Evolutionary conservation across 2,113 vertebrate species (phyloP).

Genomic region (Zapornia atra): DNA sequence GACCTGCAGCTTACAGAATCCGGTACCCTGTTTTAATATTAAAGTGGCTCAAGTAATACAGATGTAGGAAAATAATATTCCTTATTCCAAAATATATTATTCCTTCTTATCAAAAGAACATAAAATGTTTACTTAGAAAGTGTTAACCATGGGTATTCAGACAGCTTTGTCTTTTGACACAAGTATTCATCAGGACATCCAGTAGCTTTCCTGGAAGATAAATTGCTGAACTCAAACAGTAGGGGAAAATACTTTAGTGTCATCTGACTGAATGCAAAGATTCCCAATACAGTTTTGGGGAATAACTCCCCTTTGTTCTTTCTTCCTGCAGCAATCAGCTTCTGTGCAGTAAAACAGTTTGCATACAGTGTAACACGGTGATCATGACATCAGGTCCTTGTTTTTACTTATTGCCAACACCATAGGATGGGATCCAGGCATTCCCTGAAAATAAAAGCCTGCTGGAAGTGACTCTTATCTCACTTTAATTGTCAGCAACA

Average conservation of each 20-base stretch:
- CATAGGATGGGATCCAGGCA: background rate
- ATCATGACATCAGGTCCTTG: background rate
- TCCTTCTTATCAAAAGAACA: background rate
- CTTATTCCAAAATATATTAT: background rate
- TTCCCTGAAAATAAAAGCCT: background rate
- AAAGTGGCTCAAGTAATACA: background rate
- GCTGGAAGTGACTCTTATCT: background rate
- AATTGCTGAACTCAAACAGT: background rate
- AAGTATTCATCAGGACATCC: background rate
- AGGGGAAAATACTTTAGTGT: background rate
- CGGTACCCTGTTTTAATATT: background rate
- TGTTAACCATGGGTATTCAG: background rate
- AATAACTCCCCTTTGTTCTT: background rate
- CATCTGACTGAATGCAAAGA: background rate
- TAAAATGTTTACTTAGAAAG: background rate
- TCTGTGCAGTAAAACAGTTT: background rate
- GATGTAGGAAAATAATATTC: background rate
- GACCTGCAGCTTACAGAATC: background rate
- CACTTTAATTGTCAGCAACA: background rate
- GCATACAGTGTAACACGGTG: too few relatives aligned
- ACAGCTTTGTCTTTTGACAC: conserved; percentile 1
- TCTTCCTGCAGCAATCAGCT: background rate
- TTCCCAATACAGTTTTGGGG: background rate
- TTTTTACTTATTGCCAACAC: background rate
- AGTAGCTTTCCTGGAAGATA: conserved; percentile 29